Evolutionary conservation across 2,888 invertebrate species (phyloP), one percentile per base, ranked within the genome.

Genomic region (Xylophagus ater): DNA sequence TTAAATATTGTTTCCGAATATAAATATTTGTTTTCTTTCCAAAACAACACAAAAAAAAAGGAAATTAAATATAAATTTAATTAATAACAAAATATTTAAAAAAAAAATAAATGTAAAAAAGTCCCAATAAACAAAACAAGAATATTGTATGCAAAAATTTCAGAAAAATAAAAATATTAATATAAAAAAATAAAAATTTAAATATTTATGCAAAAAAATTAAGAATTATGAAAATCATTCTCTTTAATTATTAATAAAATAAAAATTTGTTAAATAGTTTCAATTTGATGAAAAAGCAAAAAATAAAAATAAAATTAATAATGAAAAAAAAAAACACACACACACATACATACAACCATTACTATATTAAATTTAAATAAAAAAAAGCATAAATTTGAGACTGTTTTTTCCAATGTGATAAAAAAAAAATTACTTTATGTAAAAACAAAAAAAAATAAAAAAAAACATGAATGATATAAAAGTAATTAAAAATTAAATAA

Each of bases 331-430:
- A n/a, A n/a, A n/a, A n/a, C n/a, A n/a, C n/a, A 35, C 37, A 34
- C 19, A 29, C 37, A 30, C n/a, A n/a, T 17, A 28, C 23, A 30
- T 26, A 37, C 31, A 37, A 21, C 23, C 36, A 36, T 36, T 29
- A 28, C 15, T 14, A 36, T 24, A 19, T 18, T 14, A 19, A 28
- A 36, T 13, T 18, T 34, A 40, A 25, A 40, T 15, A 39, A 35
- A 36, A 42, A 46, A 24, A 44, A 45, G 45, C 43, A 48, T 50
- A 47, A 49, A 45, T 47, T 45, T 47, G 50, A 50, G 50, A 50
- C 50, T 50, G 50, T 50, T 53, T 52, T 71, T 70, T 71, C 71
- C 69, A 69, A 71, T 71, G 71, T 71, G 71, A 71, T 71, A 71
- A 70, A 44, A 70, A 68, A 70, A 70, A 70, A 53, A 71, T 67